Evolutionary conservation across 64 coral and sea anemone genomes (phyloP), one percentile per base, ranked within the genome.

Genomic region (Catalaphyllia jardinei): DNA sequence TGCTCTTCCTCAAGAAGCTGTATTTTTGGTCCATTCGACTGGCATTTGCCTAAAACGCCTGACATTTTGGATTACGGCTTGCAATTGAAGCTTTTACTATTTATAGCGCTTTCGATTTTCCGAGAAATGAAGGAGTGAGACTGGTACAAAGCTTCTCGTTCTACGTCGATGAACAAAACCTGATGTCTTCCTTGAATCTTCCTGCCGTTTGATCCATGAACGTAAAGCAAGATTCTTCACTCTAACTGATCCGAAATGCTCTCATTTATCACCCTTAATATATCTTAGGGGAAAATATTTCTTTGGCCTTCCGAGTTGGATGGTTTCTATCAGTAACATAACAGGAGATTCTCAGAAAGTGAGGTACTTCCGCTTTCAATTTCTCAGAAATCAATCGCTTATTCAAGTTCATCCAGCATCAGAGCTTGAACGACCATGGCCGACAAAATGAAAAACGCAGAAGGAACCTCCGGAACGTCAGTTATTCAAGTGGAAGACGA

Each of bases 1-100:
- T 88, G 71, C 6, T 91, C 84, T 42, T 87, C 72, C 6, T 74
- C 62, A 33, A 88, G n/a, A 22, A 38, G 12, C 60, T 39, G 29
- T 24, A 24, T 2, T n/a, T n/a, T n/a, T n/a, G n/a, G n/a, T 52
- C 31, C 20, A 29, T 76, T 10, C 1, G 73, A 60, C 20, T 60
- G 30, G 39, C n/a, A 57, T 15, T 12, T 52, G 60, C 39, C 54
- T 42, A 3, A 29, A 5, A 16, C 31, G 3, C 59, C 35, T 17
- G 79, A 14, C 57, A 63, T 64, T 62, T 39, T 80, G n/a, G 52
- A 5, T 4, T 10, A 59, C 18, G 16, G 18, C 49, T 1, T 39
- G 5, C 17, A 55, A 62, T n/a, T 10, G 8, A 8, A 27, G 4
- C 25, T 4, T 4, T 25, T 1, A 10, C 5, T n/a, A n/a, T n/a